Evolutionary conservation across 1,140 invertebrate genomes (phyloP).

Genomic region (Aphelinus atriplicis): DNA sequence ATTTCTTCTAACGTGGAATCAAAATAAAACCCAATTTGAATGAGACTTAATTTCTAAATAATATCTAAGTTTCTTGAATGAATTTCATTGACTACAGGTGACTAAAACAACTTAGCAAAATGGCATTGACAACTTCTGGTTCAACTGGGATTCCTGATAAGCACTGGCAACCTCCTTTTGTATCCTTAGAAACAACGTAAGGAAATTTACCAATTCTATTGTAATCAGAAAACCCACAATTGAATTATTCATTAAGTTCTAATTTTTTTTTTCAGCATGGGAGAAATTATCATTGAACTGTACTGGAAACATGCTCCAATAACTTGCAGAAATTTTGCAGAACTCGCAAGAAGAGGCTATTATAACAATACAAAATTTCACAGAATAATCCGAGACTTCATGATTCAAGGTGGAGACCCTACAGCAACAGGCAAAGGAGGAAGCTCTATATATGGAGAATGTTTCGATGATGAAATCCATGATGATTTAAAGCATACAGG

Average conservation of each 20-base stretch:
- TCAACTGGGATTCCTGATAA: constrained; percentile 79
- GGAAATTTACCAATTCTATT: constrained; percentile 45
- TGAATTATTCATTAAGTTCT: background rate
- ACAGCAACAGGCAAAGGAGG: constrained; percentile 96
- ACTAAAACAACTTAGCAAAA: background rate
- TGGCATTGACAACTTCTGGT: constrained; percentile 22
- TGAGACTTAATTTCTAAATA: too few relatives aligned
- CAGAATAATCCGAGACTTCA: constrained; percentile 95
- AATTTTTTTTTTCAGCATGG: constrained; percentile 79
- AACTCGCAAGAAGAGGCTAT: constrained; percentile 90
- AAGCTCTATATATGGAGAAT: constrained; percentile 94
- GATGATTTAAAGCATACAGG: constrained; percentile 95
- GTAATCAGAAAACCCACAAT: background rate
- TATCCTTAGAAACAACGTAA: constrained; percentile 83
- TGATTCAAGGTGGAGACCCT: constrained; percentile 97
- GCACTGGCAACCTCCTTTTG: constrained; percentile 87
- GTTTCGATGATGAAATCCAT: constrained; percentile 96
- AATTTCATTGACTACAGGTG: too few relatives aligned
- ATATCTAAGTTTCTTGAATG: too few relatives aligned
- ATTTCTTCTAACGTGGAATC: too few relatives aligned
- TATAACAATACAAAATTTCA: constrained; percentile 98
- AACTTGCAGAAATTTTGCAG: constrained; percentile 97
- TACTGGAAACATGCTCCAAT: constrained; percentile 98
- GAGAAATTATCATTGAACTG: constrained; percentile 88
- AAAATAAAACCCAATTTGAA: too few relatives aligned